Evolutionary conservation across 2,797 vertebrate species (phyloP).

Genomic region (Lepilemur ruficaudatus): DNA sequence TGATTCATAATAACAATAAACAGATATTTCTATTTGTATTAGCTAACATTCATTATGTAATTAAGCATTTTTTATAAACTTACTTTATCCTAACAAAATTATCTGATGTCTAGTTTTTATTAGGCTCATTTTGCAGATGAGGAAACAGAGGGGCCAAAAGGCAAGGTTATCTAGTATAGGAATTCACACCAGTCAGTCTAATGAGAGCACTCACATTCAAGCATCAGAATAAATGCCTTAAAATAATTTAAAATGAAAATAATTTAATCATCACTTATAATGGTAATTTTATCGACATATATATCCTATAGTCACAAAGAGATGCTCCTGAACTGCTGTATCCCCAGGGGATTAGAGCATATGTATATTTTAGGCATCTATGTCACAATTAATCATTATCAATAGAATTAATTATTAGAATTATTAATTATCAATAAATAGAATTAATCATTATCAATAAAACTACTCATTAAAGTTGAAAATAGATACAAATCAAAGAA

Average conservation of each 20-base stretch:
- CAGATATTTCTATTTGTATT: not conserved
- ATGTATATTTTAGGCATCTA: constrained; percentile 73
- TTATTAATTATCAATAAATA: no score
- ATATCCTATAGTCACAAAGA: constrained; percentile 62
- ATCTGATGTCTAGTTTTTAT: not conserved
- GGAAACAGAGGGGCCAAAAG: not conserved
- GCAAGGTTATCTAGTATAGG: not conserved
- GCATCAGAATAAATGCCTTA: not conserved
- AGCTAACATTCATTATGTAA: not conserved
- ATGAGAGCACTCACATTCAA: not conserved
- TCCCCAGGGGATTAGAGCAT: constrained; percentile 53
- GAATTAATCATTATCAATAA: constrained; percentile 71
- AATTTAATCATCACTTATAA: constrained; percentile 65
- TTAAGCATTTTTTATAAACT: not conserved
- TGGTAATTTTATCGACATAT: constrained; percentile 56
- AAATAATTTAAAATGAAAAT: constrained; percentile 55
- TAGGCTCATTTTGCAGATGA: not conserved
- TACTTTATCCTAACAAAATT: not conserved
- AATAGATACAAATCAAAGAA: constrained; percentile 76
- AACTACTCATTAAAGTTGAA: constrained; percentile 81
- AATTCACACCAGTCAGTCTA: not conserved
- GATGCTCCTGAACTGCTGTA: constrained; percentile 51
- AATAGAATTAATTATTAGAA: not conserved
- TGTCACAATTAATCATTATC: constrained; percentile 75
- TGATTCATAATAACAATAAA: not conserved